phyloP scores from a whole-genome alignment of 2,113 vertebrate species.

The Lamprologus lemairii region DNA sequence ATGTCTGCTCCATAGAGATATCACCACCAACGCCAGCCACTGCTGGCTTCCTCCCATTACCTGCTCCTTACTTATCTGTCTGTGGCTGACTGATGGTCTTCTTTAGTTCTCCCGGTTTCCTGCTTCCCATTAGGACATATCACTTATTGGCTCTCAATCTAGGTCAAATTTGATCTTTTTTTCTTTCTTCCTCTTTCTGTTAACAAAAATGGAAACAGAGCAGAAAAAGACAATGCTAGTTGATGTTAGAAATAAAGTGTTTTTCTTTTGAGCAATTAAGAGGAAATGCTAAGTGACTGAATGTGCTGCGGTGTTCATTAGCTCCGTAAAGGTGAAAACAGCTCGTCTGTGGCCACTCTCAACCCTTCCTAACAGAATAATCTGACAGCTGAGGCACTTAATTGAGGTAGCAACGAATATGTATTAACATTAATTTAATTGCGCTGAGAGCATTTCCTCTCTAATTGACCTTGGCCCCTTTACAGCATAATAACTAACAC shows the following conservation, averaged over 20 bases:
- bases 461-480: conserved; percentile 45
- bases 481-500: conserved; percentile 48
- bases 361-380: conserved; percentile 21
- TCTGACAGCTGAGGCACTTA: conserved; percentile 37
- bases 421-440: conserved; percentile 60
- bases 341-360: background rate
- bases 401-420: conserved; percentile 34
- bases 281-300: background rate
- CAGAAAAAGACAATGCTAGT: background rate
- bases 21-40: conserved; percentile 25
- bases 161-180: conserved; percentile 6
- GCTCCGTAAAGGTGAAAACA: background rate
- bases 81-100: conserved; percentile 22
- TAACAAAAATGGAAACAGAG: background rate
- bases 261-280: background rate
- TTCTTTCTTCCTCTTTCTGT: background rate
- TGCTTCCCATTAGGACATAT: background rate
- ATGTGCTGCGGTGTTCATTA: conserved; percentile 7
- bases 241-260: background rate
- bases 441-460: conserved; percentile 31
- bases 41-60: conserved; percentile 46
- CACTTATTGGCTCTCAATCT: background rate
- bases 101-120: conserved; percentile 21
- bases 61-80: conserved; percentile 47
- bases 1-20: conserved; percentile 62